Conservation (phyloP, 2,113 vertebrate species). For the Patagioenas fasciata region DNA sequence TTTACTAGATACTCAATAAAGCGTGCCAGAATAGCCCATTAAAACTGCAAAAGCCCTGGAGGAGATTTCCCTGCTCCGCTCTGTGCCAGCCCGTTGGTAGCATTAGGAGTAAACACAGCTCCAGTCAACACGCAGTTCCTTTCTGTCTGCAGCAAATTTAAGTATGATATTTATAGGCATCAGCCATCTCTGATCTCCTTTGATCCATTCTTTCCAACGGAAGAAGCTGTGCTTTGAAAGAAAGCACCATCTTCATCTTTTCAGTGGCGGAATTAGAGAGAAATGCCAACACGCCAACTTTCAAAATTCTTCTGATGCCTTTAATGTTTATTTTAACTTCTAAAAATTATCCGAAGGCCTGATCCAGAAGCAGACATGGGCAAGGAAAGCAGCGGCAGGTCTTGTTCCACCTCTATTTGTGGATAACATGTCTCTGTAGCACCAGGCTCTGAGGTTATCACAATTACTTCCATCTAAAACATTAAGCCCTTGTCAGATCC, state of each 20-base stretch:
- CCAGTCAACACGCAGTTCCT: not conserved
- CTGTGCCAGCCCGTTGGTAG: not conserved
- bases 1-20: slow-evolving; percentile 19
- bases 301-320: not conserved
- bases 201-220: slow-evolving; percentile 29
- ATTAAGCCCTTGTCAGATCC: not conserved
- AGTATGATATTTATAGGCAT: slow-evolving; percentile 9
- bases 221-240: not conserved
- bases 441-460: not conserved
- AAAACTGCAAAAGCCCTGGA: not conserved
- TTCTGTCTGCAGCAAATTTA: slow-evolving; percentile 29
- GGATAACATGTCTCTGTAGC: not conserved
- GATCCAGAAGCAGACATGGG: not conserved
- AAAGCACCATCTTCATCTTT: not conserved
- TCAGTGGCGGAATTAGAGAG: not conserved
- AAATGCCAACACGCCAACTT: not conserved
- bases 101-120: not conserved
- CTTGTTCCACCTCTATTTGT: not conserved
- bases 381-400: not conserved
- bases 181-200: slow-evolving; percentile 29
- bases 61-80: not conserved
- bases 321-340: not conserved
- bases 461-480: not conserved
- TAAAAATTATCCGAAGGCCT: not conserved
- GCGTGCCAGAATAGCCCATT: not conserved